phyloP scores from a whole-genome alignment of 92 coral and sea anemone genomes.

The Palythoa caribaeorum region DNA sequence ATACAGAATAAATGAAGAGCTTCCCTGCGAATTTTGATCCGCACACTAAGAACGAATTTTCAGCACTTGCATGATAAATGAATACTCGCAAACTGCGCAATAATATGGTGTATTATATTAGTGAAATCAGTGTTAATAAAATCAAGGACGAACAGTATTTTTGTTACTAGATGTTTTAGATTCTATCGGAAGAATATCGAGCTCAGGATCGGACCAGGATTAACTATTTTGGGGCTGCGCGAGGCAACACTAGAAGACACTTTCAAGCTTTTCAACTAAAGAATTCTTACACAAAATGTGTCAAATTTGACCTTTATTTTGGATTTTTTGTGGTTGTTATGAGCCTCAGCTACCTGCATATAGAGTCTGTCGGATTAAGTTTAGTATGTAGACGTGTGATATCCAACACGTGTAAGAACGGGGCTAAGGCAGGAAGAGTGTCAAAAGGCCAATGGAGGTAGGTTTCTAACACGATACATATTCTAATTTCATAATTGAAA shows the following conservation, averaged over 20 bases:
- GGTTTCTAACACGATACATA: background rate
- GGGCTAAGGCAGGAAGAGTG: background rate
- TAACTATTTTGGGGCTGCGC: background rate
- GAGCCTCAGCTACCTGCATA: background rate
- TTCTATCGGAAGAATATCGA: background rate
- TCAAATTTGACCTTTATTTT: background rate
- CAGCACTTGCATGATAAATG: background rate
- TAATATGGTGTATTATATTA: background rate
- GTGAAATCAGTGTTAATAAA: background rate
- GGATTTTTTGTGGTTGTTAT: background rate
- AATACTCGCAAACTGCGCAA: background rate
- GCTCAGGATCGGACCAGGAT: background rate
- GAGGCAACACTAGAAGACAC: background rate
- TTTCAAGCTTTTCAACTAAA: background rate
- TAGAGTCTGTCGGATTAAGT: background rate
- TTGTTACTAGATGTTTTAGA: background rate
- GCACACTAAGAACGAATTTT: no score
- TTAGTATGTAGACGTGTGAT: background rate
- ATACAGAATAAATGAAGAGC: no score
- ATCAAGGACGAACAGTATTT: background rate
- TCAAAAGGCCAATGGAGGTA: slow-evolving; percentile 5
- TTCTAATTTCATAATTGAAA: background rate
- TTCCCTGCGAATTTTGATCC: no score
- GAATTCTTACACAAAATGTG: background rate
- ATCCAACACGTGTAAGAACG: slow-evolving; percentile 4